These are phyloP conservation scores for Druceiella hillmani DNA, from an alignment of 2,888 invertebrate species.

Conservation along the genomic window DNA sequence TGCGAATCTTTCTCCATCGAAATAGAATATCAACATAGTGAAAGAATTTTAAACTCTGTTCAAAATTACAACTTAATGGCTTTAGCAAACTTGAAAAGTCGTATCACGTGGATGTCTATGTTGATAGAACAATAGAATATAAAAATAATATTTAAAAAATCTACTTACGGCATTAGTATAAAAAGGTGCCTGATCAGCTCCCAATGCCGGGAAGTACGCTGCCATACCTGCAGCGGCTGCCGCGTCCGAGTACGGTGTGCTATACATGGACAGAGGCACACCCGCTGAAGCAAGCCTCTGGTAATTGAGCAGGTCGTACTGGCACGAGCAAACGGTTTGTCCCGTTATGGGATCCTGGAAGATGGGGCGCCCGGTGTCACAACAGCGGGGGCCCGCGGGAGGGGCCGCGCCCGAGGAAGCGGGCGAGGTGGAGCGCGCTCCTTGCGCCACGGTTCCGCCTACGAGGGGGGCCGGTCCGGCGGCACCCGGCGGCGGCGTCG, in stretches of 20 bases:
- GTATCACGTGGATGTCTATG: too few species aligned
- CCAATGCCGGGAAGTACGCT: constrained; percentile 78
- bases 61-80: too few species aligned
- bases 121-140: too few species aligned
- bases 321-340: constrained; percentile 85
- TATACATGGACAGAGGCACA: constrained; percentile 76
- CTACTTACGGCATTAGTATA: constrained; percentile 78
- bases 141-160: too few species aligned
- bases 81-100: too few species aligned
- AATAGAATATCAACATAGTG: too few species aligned
- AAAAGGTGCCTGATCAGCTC: constrained; percentile 81
- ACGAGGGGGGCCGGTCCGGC: constrained; percentile 50
- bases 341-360: constrained; percentile 87
- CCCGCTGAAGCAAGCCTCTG: constrained; percentile 69
- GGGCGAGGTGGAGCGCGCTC: constrained; percentile 48
- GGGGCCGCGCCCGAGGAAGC: constrained; percentile 49
- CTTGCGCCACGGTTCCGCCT: too few species aligned
- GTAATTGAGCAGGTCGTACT: constrained; percentile 83
- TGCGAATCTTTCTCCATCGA: too few species aligned
- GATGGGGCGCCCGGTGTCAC: constrained; percentile 87
- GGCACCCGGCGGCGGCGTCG: constrained; percentile 61
- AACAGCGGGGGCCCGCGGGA: constrained; percentile 63
- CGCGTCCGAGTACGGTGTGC: constrained; percentile 69
- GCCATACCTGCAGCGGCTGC: constrained; percentile 74
- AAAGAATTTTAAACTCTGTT: too few species aligned